phyloP scores from a whole-genome alignment of 1,140 invertebrate species.

The Zaprionus camerounensis region DNA sequence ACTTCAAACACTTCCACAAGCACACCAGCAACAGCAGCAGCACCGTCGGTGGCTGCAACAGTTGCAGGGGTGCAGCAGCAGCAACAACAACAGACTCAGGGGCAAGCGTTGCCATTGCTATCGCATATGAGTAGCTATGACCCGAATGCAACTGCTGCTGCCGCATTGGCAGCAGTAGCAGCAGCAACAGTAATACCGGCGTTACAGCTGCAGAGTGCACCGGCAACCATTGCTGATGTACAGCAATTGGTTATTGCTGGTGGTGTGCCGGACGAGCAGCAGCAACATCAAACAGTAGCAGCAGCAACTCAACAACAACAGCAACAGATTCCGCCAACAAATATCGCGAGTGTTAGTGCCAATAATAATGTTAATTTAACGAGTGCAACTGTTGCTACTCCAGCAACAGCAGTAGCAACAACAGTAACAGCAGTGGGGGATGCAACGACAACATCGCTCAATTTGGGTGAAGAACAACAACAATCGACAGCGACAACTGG shows the following conservation, averaged over 20 bases:
- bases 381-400: conserved; percentile 57
- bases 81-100: conserved; percentile 48
- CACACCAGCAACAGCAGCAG: conserved; percentile 36
- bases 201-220: conserved; percentile 68
- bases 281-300: conserved; percentile 31
- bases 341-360: conserved; percentile 81
- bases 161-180: conserved; percentile 28
- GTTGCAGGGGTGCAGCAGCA: conserved; percentile 20
- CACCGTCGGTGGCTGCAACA: conserved; percentile 19
- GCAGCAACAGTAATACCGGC: conserved; percentile 44
- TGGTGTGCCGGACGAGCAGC: conserved; percentile 51
- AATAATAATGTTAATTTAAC: conserved; percentile 72
- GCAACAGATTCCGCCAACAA: conserved; percentile 63
- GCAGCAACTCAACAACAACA: conserved; percentile 48
- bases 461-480: conserved; percentile 48
- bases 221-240: conserved; percentile 74
- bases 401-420: conserved; percentile 46
- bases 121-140: conserved; percentile 75
- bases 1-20: conserved; percentile 57
- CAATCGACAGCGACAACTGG: conserved; percentile 50
- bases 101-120: conserved; percentile 76
- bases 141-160: conserved; percentile 30
- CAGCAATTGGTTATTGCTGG: conserved; percentile 61
- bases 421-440: conserved; percentile 29
- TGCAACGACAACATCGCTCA: conserved; percentile 61